Percentiles rank a stretch among this genome's conserved stretches.
These are phyloP conservation scores for Flabesymbios commensalis DNA, from an alignment of 2,888 invertebrate species.

Conservation along the genomic window DNA sequence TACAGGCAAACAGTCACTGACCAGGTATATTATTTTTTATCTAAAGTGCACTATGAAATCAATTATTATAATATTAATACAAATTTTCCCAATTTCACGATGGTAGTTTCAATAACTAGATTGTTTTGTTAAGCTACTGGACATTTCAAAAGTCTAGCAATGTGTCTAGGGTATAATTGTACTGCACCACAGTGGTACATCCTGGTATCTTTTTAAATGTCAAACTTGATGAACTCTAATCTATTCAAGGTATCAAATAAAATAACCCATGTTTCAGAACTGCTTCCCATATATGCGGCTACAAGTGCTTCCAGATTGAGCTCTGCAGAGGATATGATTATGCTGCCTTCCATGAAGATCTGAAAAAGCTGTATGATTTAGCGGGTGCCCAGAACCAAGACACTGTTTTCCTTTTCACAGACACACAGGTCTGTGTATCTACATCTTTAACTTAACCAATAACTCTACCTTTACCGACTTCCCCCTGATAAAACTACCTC, in stretches of 20 bases:
- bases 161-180: neutral
- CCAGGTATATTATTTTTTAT: conserved; percentile 46
- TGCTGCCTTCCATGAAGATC: conserved; percentile 81
- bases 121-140: neutral
- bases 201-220: neutral
- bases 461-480: no score
- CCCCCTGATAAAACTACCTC: no score
- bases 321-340: conserved; percentile 83
- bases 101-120: neutral
- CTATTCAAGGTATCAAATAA: no score
- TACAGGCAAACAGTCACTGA: conserved; percentile 62
- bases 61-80: neutral
- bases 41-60: neutral
- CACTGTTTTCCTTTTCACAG: conserved; percentile 84
- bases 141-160: neutral
- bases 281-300: conserved; percentile 59
- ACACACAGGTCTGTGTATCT: conserved; percentile 69
- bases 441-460: no score
- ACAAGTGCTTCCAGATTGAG: conserved; percentile 85
- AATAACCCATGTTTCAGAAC: no score
- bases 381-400: conserved; percentile 77
- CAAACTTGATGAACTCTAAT: no score
- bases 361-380: conserved; percentile 77
- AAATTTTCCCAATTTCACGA: neutral
- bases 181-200: neutral